Evolutionary conservation across 2,797 vertebrate species (phyloP).

Genomic region (Dendrocincla tyrannina): DNA sequence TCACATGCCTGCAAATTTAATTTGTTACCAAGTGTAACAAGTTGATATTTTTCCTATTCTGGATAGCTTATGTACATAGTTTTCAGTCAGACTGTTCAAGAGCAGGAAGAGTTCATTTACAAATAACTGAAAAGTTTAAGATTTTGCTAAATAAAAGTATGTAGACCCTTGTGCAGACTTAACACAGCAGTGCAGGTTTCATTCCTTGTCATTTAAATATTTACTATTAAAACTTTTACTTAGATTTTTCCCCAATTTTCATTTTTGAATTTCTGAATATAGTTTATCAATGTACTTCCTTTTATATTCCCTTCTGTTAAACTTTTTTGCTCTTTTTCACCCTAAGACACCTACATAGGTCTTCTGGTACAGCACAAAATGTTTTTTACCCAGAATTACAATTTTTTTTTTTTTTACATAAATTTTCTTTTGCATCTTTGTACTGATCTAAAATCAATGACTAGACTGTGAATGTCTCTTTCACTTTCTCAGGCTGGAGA

Average conservation of each 20-base stretch:
- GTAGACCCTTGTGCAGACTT: neutral
- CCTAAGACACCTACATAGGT: neutral
- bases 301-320: neutral
- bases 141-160: neutral
- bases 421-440: neutral
- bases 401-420: neutral
- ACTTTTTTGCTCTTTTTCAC: neutral
- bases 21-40: neutral
- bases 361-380: neutral
- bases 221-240: neutral
- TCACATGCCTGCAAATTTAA: neutral
- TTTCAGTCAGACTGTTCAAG: neutral
- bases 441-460: neutral
- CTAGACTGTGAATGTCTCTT: neutral
- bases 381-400: neutral
- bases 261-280: neutral
- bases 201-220: neutral
- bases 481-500: neutral
- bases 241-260: neutral
- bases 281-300: neutral
- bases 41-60: neutral
- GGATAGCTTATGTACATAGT: neutral
- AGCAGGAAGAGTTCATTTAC: neutral
- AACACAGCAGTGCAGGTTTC: neutral
- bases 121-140: neutral